Percentiles rank a stretch among this genome's conserved stretches.
These are phyloP conservation scores for Thunnus maccoyii DNA, from an alignment of 2,113 vertebrate genomes.

Conservation along the genomic window DNA sequence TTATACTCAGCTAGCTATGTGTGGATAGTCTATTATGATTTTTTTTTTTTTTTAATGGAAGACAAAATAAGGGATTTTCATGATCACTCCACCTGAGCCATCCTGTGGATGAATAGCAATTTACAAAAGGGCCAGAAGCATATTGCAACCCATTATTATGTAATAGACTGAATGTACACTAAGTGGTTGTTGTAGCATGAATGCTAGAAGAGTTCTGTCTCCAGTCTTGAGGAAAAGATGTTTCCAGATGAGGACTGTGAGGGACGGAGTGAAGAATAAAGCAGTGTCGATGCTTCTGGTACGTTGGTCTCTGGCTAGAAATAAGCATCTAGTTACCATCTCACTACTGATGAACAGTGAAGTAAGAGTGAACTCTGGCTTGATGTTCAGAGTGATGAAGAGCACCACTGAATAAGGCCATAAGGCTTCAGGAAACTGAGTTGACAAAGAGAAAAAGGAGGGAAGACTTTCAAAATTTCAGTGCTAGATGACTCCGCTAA, in stretches of 20 bases:
- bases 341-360: constrained; percentile 44
- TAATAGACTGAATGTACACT: constrained; percentile 34
- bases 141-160: constrained; percentile 51
- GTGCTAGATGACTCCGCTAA: constrained; percentile 8
- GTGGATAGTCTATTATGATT: not conserved
- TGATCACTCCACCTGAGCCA: constrained; percentile 59
- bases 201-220: constrained; percentile 30
- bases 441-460: constrained; percentile 37
- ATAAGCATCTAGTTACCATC: constrained; percentile 35
- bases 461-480: constrained; percentile 28
- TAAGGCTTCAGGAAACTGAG: constrained; percentile 48
- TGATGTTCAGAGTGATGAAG: constrained; percentile 52
- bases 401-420: constrained; percentile 75
- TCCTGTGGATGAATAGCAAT: constrained; percentile 50
- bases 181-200: constrained; percentile 26
- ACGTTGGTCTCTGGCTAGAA: constrained; percentile 30
- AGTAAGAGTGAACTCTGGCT: constrained; percentile 35
- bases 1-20: constrained; percentile 27
- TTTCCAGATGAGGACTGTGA: constrained; percentile 33
- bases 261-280: constrained; percentile 21
- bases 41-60: constrained; percentile 66
- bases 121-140: constrained; percentile 61
- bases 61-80: constrained; percentile 60
- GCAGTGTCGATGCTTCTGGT: constrained; percentile 31
- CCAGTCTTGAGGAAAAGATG: constrained; percentile 24